Percentiles rank a stretch among this genome's conserved stretches.
phyloP scores from a whole-genome alignment of 2,888 invertebrate species.

The Drosophila nr. perissopoda region DNA sequence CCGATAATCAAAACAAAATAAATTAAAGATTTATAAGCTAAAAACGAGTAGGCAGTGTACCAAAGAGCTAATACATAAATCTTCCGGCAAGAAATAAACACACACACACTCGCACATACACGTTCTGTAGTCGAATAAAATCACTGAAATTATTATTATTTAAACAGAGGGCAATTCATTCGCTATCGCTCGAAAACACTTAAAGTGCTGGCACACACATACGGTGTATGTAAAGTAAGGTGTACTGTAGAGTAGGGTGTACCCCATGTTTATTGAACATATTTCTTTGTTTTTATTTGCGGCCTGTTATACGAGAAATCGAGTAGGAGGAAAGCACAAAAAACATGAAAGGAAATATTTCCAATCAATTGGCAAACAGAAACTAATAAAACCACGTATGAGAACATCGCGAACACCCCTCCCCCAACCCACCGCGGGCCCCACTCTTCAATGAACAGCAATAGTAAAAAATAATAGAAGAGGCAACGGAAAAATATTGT shows the following conservation, averaged over 20 bases:
- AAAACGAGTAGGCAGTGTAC: constrained; percentile 61
- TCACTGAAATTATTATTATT: constrained; percentile 68
- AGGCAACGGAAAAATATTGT: constrained; percentile 66
- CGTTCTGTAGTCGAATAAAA: constrained; percentile 60
- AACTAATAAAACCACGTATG: constrained; percentile 74
- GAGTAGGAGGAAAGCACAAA: not conserved
- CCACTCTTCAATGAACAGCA: not conserved
- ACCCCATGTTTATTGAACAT: constrained; percentile 35
- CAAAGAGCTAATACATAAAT: constrained; percentile 60
- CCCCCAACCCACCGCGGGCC: not conserved
- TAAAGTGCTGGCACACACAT: constrained; percentile 15
- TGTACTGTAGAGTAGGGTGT: not conserved
- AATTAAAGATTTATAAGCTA: constrained; percentile 75
- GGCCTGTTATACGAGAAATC: constrained; percentile 42
- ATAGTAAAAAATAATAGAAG: constrained; percentile 39
- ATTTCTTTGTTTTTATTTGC: constrained; percentile 52
- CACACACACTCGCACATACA: not conserved
- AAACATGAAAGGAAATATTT: constrained; percentile 79
- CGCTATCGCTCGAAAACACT: constrained; percentile 60
- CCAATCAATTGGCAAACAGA: constrained; percentile 77
- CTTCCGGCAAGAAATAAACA: constrained; percentile 42
- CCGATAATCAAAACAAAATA: constrained; percentile 74
- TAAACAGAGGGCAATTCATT: constrained; percentile 68
- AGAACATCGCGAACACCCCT: constrained; percentile 20
- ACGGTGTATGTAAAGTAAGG: not conserved